Conservation (phyloP, 2,888 invertebrate genomes). For the Chironomus tentans region DNA sequence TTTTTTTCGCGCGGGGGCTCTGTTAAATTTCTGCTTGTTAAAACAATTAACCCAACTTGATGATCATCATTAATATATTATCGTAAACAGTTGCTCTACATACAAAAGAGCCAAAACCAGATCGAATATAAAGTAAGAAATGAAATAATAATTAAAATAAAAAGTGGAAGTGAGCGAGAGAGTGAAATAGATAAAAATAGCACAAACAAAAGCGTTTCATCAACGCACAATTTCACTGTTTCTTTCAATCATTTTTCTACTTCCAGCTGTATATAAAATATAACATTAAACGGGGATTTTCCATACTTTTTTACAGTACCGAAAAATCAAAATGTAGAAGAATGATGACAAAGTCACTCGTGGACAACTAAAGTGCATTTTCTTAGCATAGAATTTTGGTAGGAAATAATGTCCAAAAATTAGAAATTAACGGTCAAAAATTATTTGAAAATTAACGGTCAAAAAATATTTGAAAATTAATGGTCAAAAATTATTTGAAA, state of each 20-base stretch:
- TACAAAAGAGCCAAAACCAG: background rate
- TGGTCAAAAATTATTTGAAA: no score
- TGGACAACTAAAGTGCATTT: no score
- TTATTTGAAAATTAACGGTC: no score
- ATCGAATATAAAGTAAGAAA: background rate
- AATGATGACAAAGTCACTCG: no score
- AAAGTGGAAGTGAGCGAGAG: constrained; percentile 16
- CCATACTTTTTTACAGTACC: background rate
- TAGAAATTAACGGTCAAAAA: no score
- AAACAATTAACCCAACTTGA: constrained; percentile 17
- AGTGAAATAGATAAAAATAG: constrained; percentile 25
- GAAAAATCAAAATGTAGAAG: background rate
- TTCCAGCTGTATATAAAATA: no score
- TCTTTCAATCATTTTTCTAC: background rate
- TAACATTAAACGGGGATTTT: background rate
- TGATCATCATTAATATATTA: background rate
- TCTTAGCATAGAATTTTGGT: no score
- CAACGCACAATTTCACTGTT: constrained; percentile 10
- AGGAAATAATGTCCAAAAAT: no score
- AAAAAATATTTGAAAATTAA: no score
- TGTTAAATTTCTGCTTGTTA: constrained; percentile 9
- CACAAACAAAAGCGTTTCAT: constrained; percentile 22
- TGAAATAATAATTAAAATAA: constrained; percentile 8
- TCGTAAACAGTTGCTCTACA: constrained; percentile 25
- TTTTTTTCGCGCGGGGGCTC: background rate